These are phyloP conservation scores for Babylonia areolata DNA, from an alignment of 1,140 invertebrate genomes.

Conservation along the genomic window DNA sequence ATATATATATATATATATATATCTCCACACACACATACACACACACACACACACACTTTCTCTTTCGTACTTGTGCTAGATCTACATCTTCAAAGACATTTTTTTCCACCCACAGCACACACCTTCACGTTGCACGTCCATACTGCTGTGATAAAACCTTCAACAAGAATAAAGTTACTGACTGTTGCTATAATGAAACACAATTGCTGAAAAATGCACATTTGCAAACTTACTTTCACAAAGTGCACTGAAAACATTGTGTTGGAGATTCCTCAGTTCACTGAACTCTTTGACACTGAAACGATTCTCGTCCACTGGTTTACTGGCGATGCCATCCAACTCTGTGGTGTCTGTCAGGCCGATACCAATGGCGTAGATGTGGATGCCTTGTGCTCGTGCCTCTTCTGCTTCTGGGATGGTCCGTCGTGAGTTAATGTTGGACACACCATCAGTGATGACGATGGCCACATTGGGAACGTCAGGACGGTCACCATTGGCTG, in stretches of 20 bases:
- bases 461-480: constrained; percentile 62
- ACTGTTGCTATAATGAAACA: too few species aligned
- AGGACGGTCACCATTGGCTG: constrained; percentile 60
- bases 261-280: constrained; percentile 53
- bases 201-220: too few species aligned
- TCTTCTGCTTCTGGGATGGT: constrained; percentile 65
- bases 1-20: too few species aligned
- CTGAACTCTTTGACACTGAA: constrained; percentile 60
- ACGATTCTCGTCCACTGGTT: constrained; percentile 49
- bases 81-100: too few species aligned
- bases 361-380: constrained; percentile 67
- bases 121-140: too few species aligned
- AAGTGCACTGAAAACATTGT: constrained; percentile 56
- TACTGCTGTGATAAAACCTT: too few species aligned
- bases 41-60: too few species aligned
- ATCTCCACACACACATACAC: too few species aligned
- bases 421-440: constrained; percentile 65
- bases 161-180: too few species aligned
- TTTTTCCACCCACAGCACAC: too few species aligned
- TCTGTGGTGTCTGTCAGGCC: constrained; percentile 57
- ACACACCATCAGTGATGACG: constrained; percentile 67
- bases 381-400: constrained; percentile 50
- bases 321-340: constrained; percentile 57
- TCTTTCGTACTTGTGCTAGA: too few species aligned
- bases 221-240: constrained; percentile 49